Base-by-base conservation (phyloP, 2,888 invertebrate genomes). In the Eilema caniola region DNA sequence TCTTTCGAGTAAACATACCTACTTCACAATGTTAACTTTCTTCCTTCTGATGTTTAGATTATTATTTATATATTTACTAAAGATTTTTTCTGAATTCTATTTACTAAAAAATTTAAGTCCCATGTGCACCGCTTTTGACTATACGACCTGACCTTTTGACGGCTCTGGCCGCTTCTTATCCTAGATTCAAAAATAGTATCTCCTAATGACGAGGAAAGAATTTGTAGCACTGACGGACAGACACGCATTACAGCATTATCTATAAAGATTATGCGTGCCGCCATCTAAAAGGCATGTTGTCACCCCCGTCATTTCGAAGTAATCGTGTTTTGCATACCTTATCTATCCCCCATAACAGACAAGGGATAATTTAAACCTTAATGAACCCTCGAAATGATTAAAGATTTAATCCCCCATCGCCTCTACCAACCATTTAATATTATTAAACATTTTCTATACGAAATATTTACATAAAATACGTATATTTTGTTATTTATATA, bases 321-420 rank as follows among this genome's bases (percentile, higher is more conserved):
- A 72, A 72, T 72, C 72, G 69, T 72, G 72, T 72, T 72, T 68
- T 68, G 66, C 72, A 66, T 72, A 72, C 72, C 72, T 72, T 69
- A 69, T 72, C 72, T 72, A 24, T 60, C 62, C 72, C 65, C 66
- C 66, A 62, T 72, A 72, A 72, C 65, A 65, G 66, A 23, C 65
- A 47, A 56, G 66, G 72, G 72, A 69, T 69, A 72, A 72, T 66
- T 66, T 69, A 72, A 72, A 60, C 69, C 66, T 69, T 72, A 72
- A 72, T 72, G 69, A 72, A 72, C 70, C 70, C 62, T 62, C 33
- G 62, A 62, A 66, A 72, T 69, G 72, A 62, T 72, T 57, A 61
- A 62, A 68, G 72, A 66, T 72, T 68, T 62, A 41, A 16, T 28
- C 47, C 63, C 67, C 68, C 62, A 28, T 62, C 53, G 53, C 61